These are phyloP conservation scores for Oreochromis niloticus DNA, from an alignment of 2,113 vertebrate genomes.

Conservation along the genomic window DNA sequence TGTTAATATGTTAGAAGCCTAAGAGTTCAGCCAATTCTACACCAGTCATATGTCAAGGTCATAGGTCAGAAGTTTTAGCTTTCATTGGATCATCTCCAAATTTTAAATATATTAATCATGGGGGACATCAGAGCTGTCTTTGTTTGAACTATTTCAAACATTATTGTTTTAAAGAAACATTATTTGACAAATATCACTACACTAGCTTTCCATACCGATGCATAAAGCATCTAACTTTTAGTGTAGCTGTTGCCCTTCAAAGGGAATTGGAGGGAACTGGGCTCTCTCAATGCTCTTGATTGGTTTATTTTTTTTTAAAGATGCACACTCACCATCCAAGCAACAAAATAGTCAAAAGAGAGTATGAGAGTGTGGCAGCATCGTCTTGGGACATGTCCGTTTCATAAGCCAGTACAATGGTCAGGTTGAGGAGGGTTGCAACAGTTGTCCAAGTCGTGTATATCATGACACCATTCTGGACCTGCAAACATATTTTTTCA, in stretches of 20 bases:
- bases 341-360: constrained; percentile 61
- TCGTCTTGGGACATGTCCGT: constrained; percentile 27
- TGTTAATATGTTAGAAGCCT: neutral
- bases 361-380: constrained; percentile 72
- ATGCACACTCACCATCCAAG: constrained; percentile 67
- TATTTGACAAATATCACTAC: neutral
- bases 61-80: accelerated
- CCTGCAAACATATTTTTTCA: constrained; percentile 50
- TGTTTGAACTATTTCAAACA: accelerated
- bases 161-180: neutral
- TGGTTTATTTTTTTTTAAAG: accelerated
- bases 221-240: neutral
- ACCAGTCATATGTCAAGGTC: neutral
- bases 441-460: constrained; percentile 80
- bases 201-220: neutral
- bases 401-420: constrained; percentile 72
- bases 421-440: constrained; percentile 80
- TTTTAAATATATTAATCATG: neutral
- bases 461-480: constrained; percentile 79
- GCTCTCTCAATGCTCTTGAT: accelerated
- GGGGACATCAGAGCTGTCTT: accelerated
- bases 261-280: neutral
- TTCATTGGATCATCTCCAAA: neutral
- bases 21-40: neutral
- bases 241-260: neutral